Percentiles rank a stretch among this genome's conserved stretches.
Conservation (phyloP, 2,888 invertebrate genomes). For the Helobdella robusta region DNA sequence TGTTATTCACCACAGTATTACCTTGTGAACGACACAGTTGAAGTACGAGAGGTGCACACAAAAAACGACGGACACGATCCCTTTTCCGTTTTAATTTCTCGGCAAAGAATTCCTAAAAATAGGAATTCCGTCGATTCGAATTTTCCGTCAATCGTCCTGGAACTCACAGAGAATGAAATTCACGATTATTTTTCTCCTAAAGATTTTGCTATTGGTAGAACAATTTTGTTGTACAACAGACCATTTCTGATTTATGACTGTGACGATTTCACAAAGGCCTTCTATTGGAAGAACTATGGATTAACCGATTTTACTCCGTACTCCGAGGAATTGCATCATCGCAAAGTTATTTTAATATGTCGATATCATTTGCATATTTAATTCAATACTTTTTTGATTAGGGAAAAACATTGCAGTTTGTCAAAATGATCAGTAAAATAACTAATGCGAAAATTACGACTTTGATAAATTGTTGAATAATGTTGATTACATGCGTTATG, state of each 20-base stretch:
- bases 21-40: slow-evolving; percentile 70
- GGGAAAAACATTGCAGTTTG: too few relatives aligned
- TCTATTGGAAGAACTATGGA: slow-evolving; percentile 56
- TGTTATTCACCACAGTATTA: slow-evolving; percentile 62
- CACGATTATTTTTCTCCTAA: slow-evolving; percentile 67
- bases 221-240: slow-evolving; percentile 48
- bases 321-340: not conserved
- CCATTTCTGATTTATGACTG: slow-evolving; percentile 67
- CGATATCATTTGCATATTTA: not conserved
- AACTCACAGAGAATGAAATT: slow-evolving; percentile 62
- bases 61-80: slow-evolving; percentile 68
- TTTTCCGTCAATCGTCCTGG: slow-evolving; percentile 58
- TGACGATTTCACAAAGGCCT: slow-evolving; percentile 69
- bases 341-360: not conserved
- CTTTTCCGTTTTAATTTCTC: slow-evolving; percentile 63
- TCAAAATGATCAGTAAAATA: too few relatives aligned
- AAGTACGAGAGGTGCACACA: slow-evolving; percentile 64
- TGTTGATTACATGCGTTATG: too few relatives aligned
- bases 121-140: slow-evolving; percentile 42
- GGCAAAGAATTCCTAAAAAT: slow-evolving; percentile 59
- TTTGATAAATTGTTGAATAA: too few relatives aligned
- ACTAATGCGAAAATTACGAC: too few relatives aligned
- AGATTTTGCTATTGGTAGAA: slow-evolving; percentile 61
- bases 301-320: slow-evolving; percentile 49
- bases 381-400: not conserved